phyloP scores from a whole-genome alignment of 2,888 invertebrate species.

The Lamproptera curius region DNA sequence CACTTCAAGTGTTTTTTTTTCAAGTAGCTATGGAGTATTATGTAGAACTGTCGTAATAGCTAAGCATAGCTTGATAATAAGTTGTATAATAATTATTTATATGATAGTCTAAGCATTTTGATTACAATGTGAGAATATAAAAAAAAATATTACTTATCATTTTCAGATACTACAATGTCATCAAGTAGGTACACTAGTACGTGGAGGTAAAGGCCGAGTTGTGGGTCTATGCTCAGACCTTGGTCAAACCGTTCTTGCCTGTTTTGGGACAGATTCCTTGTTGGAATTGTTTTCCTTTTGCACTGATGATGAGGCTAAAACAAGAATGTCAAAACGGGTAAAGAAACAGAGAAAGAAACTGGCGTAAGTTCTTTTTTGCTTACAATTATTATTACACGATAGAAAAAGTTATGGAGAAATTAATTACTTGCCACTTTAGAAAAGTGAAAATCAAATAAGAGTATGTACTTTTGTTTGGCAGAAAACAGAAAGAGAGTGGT shows the following conservation, averaged over 20 bases:
- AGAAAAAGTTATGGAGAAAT: no score
- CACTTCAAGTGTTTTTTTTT: no score
- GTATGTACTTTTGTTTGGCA: constrained; percentile 24
- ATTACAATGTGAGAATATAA: no score
- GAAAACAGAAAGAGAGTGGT: constrained; percentile 58
- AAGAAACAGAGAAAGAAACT: constrained; percentile 84
- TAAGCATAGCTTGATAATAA: no score
- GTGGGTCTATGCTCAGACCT: constrained; percentile 85
- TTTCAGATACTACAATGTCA: constrained; percentile 80
- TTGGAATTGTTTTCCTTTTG: constrained; percentile 92
- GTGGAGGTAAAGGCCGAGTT: constrained; percentile 88
- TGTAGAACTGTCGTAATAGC: no score
- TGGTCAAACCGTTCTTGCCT: constrained; percentile 85
- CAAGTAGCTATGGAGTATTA: no score
- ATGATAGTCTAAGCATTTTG: no score
- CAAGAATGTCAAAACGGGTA: constrained; percentile 84
- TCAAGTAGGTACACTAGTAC: constrained; percentile 88
- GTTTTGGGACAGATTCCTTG: constrained; percentile 89
- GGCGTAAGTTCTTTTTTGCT: constrained; percentile 45
- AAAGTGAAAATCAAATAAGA: no score
- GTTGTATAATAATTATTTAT: no score
- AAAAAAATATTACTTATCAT: no score
- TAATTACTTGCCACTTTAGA: no score
- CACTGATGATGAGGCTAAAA: constrained; percentile 84
- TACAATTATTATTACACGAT: no score